These are phyloP conservation scores for Nycticryphes semicollaris DNA, from an alignment of 2,113 vertebrate species.

Conservation along the genomic window DNA sequence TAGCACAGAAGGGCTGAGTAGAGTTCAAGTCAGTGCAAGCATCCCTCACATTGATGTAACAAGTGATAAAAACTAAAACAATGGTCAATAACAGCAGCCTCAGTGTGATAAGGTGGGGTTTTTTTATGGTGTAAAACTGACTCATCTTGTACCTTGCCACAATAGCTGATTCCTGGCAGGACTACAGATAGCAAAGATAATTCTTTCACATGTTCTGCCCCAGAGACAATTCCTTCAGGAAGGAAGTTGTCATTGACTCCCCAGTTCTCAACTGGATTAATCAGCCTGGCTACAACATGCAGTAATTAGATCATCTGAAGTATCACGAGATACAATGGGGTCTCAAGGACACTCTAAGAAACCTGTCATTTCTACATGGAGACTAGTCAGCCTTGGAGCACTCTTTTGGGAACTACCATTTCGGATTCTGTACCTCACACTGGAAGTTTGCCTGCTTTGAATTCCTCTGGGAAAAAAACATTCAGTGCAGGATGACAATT, in stretches of 20 bases:
- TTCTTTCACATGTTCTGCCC: neutral
- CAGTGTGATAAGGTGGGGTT: neutral
- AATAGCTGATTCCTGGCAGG: neutral
- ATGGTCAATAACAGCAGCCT: neutral
- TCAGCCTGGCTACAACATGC: neutral
- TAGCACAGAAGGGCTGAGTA: neutral
- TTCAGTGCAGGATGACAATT: neutral
- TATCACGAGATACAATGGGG: neutral
- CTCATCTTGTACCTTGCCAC: neutral
- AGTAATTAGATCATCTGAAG: neutral
- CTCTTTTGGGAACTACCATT: conserved; percentile 38
- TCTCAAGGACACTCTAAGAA: neutral
- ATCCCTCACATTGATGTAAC: neutral
- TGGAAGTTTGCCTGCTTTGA: neutral
- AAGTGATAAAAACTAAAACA: neutral
- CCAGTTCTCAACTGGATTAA: neutral
- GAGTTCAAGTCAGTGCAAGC: neutral
- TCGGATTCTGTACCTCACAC: neutral
- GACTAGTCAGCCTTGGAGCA: neutral
- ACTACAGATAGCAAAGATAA: neutral
- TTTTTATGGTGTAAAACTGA: neutral
- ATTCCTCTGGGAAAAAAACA: neutral
- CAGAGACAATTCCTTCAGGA: neutral
- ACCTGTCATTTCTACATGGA: neutral
- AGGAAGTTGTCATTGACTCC: neutral